These are phyloP conservation scores for Periophthalmus magnuspinnatus DNA, from an alignment of 2,797 vertebrate genomes.

Conservation along the genomic window DNA sequence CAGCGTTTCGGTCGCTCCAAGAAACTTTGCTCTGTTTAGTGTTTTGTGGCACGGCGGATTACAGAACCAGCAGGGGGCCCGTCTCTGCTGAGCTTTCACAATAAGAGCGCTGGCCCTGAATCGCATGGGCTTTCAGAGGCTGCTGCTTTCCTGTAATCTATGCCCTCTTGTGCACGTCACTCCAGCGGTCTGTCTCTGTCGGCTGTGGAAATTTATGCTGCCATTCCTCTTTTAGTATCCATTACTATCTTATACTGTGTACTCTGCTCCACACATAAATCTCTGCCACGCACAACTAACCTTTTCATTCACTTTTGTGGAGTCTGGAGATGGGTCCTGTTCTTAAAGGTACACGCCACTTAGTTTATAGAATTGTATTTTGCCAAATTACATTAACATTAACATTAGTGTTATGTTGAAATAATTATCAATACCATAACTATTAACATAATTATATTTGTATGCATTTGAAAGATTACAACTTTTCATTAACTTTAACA, in stretches of 20 bases:
- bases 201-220: constrained; percentile 42
- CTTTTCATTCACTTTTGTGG: neutral
- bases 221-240: constrained; percentile 45
- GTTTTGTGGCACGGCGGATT: constrained; percentile 61
- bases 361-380: neutral
- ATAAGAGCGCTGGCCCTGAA: constrained; percentile 51
- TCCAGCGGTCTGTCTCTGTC: constrained; percentile 34
- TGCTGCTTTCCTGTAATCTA: constrained; percentile 28
- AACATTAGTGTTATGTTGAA: neutral
- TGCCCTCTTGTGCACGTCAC: constrained; percentile 29
- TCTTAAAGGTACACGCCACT: neutral
- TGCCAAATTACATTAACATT: too few relatives aligned
- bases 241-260: constrained; percentile 45
- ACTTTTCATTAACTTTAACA: too few relatives aligned
- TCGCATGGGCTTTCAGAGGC: constrained; percentile 50
- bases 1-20: constrained; percentile 59
- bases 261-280: constrained; percentile 40
- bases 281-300: constrained; percentile 16
- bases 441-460: too few relatives aligned
- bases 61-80: constrained; percentile 46
- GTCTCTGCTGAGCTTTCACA: constrained; percentile 45
- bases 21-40: constrained; percentile 54
- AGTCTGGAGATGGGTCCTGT: neutral
- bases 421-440: neutral
- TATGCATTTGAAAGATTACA: too few relatives aligned